Conservation (phyloP, 2,797 vertebrate species). For the Enteromius thamalakanensis region DNA sequence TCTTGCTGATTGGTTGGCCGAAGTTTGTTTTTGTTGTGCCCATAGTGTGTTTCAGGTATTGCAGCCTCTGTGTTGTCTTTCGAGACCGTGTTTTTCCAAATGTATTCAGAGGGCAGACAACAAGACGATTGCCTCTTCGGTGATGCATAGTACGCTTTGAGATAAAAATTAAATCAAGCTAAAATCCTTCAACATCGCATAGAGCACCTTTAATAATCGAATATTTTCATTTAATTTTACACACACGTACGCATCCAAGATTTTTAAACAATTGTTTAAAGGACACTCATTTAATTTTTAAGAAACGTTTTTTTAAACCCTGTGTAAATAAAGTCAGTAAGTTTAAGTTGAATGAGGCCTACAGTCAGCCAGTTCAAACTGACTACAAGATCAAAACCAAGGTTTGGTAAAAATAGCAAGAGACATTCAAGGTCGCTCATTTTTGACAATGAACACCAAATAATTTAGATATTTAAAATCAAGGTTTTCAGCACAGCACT, state of each 20-base stretch:
- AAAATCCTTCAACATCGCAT: too few relatives aligned
- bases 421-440: background rate
- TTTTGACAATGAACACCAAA: background rate
- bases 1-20: too few relatives aligned
- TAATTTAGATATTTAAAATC: background rate
- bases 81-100: too few relatives aligned
- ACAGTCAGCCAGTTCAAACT: background rate
- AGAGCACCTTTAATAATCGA: background rate
- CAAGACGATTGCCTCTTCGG: too few relatives aligned
- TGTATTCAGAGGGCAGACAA: too few relatives aligned
- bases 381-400: background rate
- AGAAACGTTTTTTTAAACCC: background rate
- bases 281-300: background rate
- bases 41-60: too few relatives aligned
- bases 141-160: too few relatives aligned
- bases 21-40: too few relatives aligned
- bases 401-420: background rate
- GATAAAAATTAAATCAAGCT: too few relatives aligned
- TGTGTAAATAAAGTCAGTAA: background rate
- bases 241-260: background rate
- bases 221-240: background rate
- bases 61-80: too few relatives aligned
- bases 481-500: background rate
- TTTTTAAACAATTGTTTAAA: background rate
- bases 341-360: background rate